phyloP scores from a whole-genome alignment of 2,888 invertebrate species.

The Polylopha cassiicola region DNA sequence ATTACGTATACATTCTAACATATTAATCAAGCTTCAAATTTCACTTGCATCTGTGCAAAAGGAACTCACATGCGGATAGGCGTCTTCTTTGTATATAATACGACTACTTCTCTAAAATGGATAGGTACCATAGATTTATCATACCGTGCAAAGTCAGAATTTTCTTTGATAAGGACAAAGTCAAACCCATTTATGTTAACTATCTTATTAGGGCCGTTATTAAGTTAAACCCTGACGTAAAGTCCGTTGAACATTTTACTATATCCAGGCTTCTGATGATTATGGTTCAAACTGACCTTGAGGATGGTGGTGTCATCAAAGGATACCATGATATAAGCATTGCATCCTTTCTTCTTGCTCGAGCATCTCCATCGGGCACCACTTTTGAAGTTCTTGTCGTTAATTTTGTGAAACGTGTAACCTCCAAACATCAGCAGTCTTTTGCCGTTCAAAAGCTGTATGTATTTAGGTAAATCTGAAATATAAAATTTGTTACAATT shows the following conservation, averaged over 20 bases:
- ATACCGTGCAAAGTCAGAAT: too few species aligned
- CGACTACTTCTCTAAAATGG: too few species aligned
- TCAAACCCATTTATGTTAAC: too few species aligned
- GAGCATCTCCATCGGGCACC: constrained; percentile 20
- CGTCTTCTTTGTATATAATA: too few species aligned
- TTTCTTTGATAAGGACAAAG: too few species aligned
- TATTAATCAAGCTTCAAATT: too few species aligned
- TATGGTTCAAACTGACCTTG: constrained; percentile 11
- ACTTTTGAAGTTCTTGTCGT: constrained; percentile 14
- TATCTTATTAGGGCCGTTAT: too few species aligned
- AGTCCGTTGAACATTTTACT: constrained; percentile 5
- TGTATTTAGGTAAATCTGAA: constrained; percentile 10
- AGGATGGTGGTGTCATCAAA: constrained; percentile 11
- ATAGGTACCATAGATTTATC: too few species aligned
- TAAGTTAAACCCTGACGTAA: constrained; percentile 8
- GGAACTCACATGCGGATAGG: too few species aligned
- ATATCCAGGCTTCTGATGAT: constrained; percentile 7
- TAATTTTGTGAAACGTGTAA: constrained; percentile 16
- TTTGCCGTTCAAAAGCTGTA: constrained; percentile 14
- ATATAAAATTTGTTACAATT: background rate
- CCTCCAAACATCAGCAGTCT: constrained; percentile 16
- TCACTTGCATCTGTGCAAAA: too few species aligned
- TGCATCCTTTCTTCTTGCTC: constrained; percentile 19
- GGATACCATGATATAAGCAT: constrained; percentile 13
- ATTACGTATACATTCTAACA: too few species aligned